A percentile compares a stretch with the other conserved stretches of the same genome.
These are phyloP conservation scores for Melanchra persicariae DNA, from an alignment of 2,888 invertebrate species.

Conservation along the genomic window DNA sequence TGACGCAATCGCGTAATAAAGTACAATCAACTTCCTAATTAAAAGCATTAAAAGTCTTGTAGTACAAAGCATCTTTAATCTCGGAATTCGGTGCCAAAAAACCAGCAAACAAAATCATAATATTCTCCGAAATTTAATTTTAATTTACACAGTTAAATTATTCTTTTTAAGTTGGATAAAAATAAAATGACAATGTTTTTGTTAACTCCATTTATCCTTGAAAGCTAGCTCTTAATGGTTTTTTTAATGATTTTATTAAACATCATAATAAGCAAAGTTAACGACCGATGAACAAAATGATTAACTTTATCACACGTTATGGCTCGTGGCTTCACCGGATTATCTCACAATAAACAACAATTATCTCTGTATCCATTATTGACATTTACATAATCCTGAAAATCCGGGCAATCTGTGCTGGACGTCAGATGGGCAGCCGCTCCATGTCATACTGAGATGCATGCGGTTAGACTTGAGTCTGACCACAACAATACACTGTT, in stretches of 20 bases:
- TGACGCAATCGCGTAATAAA: too few relatives aligned
- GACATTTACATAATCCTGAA: slow-evolving; percentile 6
- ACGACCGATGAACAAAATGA: not conserved
- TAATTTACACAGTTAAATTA: too few relatives aligned
- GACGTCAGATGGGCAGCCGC: not conserved
- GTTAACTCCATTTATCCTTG: too few relatives aligned
- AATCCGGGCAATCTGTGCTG: not conserved
- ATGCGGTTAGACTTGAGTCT: too few relatives aligned
- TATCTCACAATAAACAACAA: not conserved
- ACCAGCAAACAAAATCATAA: too few relatives aligned
- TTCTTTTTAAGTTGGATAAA: too few relatives aligned
- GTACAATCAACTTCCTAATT: not conserved
- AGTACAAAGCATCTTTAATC: not conserved
- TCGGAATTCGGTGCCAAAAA: too few relatives aligned
- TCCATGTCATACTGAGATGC: not conserved
- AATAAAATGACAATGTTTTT: too few relatives aligned
- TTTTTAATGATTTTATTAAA: too few relatives aligned
- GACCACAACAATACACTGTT: too few relatives aligned
- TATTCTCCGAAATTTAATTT: too few relatives aligned
- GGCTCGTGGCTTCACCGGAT: not conserved
- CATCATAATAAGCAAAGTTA: not conserved
- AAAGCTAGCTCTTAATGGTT: too few relatives aligned
- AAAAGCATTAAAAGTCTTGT: not conserved
- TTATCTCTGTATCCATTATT: slow-evolving; percentile 2
- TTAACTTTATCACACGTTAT: not conserved